phyloP scores from a whole-genome alignment of 2,113 vertebrate genomes.

The Irena cyanogastra region DNA sequence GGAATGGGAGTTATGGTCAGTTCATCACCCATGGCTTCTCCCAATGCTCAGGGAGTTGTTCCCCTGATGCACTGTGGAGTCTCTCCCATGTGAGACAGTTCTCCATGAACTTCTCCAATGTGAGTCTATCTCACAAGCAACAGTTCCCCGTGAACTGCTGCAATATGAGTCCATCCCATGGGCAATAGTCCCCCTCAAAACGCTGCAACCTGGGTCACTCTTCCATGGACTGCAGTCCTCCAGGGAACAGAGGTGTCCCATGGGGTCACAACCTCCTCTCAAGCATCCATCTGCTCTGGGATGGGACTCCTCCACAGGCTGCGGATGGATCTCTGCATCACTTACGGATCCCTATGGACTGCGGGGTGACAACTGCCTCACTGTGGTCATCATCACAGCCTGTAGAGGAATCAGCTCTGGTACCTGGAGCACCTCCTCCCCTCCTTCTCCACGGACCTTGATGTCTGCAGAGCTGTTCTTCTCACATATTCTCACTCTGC shows the following conservation, averaged over 20 bases:
- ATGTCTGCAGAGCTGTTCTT: neutral
- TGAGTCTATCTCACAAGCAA: neutral
- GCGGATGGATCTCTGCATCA: neutral
- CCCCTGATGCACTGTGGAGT: neutral
- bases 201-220: neutral
- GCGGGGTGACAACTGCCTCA: neutral
- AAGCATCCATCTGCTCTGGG: neutral
- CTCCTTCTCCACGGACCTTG: neutral
- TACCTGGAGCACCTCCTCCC: neutral
- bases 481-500: neutral
- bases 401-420: rapidly evolving
- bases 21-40: neutral
- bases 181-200: neutral
- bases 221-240: neutral
- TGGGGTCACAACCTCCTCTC: neutral
- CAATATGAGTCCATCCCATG: rapidly evolving
- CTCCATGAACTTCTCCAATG: neutral
- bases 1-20: neutral
- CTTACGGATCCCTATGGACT: neutral
- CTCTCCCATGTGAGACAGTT: neutral
- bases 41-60: rapidly evolving
- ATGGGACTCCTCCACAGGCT: rapidly evolving
- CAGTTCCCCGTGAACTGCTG: neutral
- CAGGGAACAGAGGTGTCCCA: neutral
- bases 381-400: rapidly evolving